Base-by-base conservation (phyloP, 2,797 vertebrate genomes). In the Masticophis lateralis region DNA sequence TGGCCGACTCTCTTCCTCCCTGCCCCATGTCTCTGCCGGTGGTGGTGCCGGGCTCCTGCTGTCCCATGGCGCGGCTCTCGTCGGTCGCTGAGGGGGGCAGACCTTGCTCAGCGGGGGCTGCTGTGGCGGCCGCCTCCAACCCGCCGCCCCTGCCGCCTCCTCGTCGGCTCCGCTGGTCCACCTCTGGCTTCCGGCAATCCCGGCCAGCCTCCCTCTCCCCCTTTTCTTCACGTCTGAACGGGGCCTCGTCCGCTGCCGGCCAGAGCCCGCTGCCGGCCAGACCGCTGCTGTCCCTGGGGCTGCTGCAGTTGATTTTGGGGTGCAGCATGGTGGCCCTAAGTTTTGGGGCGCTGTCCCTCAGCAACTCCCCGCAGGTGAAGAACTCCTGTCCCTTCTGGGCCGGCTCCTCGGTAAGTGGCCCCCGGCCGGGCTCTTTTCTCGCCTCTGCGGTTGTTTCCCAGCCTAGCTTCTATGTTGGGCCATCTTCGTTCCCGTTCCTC, bases 341-440 rank as follows among this genome's bases (percentile, higher is more conserved):
- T 93, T 98, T 98, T 56, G 98, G 98, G 94, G 98, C 98, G 61
- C 97, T 98, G 90, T 98, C 97, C 43, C 97, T 98, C 95, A 98
- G 97, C 96, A 97, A 98, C 20, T 95, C 97, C 47, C 95, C 97
- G 25, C 98, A 98, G 91, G 97, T 99, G 96, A 97, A 98, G 96
- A 98, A 98, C 95, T 98, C 98, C 0, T 99, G 98, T 93, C 98
- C 98, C 22, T 98, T 98, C 92, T 98, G 98, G 98, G 98, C 98
- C 2, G 98, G 98, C 57, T 98, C 97, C 86, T 98, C 98, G 97
- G 98, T 99, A 96, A 98, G 98, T 98, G 56, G 0, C 25, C 5
- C 16, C 0, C 1, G n/a, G 22, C 10, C 4, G 13, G 14, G 92
- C 56, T 32, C 28, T 14, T 25, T 83, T 53, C 66, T 51, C 3